A percentile compares a stretch with the other conserved stretches of the same genome.
Evolutionary conservation across 2,888 invertebrate species (phyloP).

Genomic region (Choreutis nemorana): DNA sequence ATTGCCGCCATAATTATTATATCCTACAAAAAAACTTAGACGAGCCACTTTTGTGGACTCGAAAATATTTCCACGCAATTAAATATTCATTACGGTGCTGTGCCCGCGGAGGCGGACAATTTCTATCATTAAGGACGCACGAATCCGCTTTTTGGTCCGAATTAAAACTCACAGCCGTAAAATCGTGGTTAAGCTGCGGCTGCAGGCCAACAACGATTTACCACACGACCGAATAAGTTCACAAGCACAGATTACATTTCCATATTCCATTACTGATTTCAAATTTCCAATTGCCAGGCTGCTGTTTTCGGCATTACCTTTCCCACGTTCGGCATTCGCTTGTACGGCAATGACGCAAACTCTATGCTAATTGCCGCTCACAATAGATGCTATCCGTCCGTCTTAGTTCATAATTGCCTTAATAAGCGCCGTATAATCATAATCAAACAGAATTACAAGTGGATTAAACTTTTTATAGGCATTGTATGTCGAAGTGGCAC

Average conservation of each 20-base stretch:
- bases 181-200: constrained; percentile 17
- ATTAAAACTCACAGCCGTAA: constrained; percentile 7
- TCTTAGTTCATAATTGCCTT: constrained; percentile 47
- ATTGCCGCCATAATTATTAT: constrained; percentile 31
- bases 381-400: constrained; percentile 34
- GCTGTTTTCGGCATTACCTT: constrained; percentile 10
- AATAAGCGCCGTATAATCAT: constrained; percentile 47
- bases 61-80: constrained; percentile 50
- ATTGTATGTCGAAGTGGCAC: constrained; percentile 2
- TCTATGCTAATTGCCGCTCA: constrained; percentile 32
- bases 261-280: constrained; percentile 7
- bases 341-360: constrained; percentile 21
- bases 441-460: constrained; percentile 51
- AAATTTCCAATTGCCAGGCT: too few species aligned
- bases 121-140: constrained; percentile 46
- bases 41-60: constrained; percentile 20
- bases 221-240: constrained; percentile 14
- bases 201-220: constrained; percentile 12
- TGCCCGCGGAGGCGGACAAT: constrained; percentile 33
- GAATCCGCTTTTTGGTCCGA: constrained; percentile 23
- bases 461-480: constrained; percentile 38
- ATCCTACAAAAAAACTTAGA: constrained; percentile 31
- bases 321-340: constrained; percentile 22
- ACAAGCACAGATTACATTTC: constrained; percentile 9
- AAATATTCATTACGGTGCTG: constrained; percentile 49